Conservation (phyloP, 2,797 vertebrate species). For the Enteromius radiatus region DNA sequence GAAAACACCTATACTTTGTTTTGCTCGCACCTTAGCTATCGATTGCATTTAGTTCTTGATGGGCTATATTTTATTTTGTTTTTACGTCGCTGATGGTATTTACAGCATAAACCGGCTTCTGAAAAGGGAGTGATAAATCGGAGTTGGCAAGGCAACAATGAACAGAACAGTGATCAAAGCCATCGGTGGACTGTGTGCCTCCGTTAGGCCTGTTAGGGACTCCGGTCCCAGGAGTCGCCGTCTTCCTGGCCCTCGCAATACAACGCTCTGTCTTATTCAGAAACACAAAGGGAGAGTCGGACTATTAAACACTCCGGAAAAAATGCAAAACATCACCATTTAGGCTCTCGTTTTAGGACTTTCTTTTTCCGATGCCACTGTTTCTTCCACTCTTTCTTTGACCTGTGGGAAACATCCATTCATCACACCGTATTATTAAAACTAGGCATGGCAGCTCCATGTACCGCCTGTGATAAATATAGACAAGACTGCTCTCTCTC, state of each 20-base stretch:
- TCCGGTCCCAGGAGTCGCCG: slow-evolving; percentile 25
- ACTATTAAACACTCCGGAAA: slow-evolving; percentile 22
- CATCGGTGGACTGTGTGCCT: slow-evolving; percentile 17
- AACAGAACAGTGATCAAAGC: slow-evolving; percentile 46
- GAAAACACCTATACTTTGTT: slow-evolving; percentile 29
- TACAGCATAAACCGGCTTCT: slow-evolving; percentile 22
- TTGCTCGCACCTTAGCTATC: not conserved
- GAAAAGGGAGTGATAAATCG: slow-evolving; percentile 44
- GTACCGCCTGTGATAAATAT: slow-evolving; percentile 59
- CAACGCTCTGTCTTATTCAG: slow-evolving; percentile 42
- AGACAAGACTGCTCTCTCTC: slow-evolving; percentile 40
- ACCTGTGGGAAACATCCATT: slow-evolving; percentile 62
- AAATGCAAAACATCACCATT: slow-evolving; percentile 50
- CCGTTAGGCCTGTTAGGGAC: slow-evolving; percentile 35
- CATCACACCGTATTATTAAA: slow-evolving; percentile 64
- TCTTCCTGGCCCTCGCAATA: slow-evolving; percentile 32
- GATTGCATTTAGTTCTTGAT: slow-evolving; percentile 28
- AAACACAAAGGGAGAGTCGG: slow-evolving; percentile 40
- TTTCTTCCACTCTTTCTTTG: slow-evolving; percentile 47
- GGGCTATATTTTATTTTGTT: slow-evolving; percentile 20
- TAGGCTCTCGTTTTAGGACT: slow-evolving; percentile 40
- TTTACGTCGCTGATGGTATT: slow-evolving; percentile 37
- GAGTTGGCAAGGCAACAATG: slow-evolving; percentile 48
- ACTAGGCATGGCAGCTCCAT: slow-evolving; percentile 58
- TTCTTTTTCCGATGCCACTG: slow-evolving; percentile 12